Conservation (phyloP, 23 tunicate species). For the Pegea sp. region DNA sequence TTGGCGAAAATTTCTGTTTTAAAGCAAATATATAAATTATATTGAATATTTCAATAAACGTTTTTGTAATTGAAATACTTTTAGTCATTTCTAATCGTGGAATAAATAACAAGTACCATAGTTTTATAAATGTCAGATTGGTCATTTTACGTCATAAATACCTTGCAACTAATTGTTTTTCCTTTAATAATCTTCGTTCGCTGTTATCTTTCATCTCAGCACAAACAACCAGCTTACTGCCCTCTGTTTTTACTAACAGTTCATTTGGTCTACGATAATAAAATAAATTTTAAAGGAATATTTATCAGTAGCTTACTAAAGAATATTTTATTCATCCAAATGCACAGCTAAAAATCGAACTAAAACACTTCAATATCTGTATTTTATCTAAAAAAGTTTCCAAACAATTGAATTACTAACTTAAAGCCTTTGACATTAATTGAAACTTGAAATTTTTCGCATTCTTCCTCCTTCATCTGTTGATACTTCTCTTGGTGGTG, state of each 20-base stretch:
- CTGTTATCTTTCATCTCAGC: slow-evolving; percentile 37
- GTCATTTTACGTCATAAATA: too few relatives aligned
- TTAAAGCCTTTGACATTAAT: slow-evolving; percentile 40
- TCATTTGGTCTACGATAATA: slow-evolving; percentile 44
- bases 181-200: not conserved
- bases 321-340: not conserved
- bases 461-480: not conserved
- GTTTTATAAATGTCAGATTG: too few relatives aligned
- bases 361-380: not conserved
- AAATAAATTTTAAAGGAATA: not conserved
- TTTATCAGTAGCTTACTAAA: not conserved
- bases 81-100: too few relatives aligned
- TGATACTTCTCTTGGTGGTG: not conserved
- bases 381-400: not conserved
- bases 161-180: slow-evolving; percentile 7
- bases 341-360: not conserved
- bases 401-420: slow-evolving; percentile 4
- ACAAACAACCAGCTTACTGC: slow-evolving; percentile 23
- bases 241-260: slow-evolving; percentile 64
- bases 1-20: slow-evolving; percentile 3
- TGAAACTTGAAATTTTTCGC: slow-evolving; percentile 38
- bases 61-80: too few relatives aligned
- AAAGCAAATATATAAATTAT: too few relatives aligned
- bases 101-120: too few relatives aligned
- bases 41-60: too few relatives aligned